phyloP scores from a whole-genome alignment of 2,888 invertebrate genomes.

The Exephanes ischioxanthus region DNA sequence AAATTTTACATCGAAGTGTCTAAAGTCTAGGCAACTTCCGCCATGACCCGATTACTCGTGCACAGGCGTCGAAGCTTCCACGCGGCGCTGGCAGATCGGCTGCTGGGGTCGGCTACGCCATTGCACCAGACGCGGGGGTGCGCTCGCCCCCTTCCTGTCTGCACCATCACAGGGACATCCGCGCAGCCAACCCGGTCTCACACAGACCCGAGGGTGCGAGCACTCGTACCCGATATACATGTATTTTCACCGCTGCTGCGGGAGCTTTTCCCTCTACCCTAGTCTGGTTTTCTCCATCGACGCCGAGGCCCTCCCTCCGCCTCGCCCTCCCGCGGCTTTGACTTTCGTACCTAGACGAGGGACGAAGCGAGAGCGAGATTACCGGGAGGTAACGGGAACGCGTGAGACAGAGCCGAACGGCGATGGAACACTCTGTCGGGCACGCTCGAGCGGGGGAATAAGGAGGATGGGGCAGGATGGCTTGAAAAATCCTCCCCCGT shows the following conservation, averaged over 20 bases:
- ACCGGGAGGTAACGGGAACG: constrained; percentile 19
- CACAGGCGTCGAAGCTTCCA: constrained; percentile 44
- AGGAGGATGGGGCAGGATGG: not conserved
- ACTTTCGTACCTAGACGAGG: constrained; percentile 47
- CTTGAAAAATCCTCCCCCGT: constrained; percentile 38
- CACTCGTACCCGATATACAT: constrained; percentile 68
- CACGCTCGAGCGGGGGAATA: constrained; percentile 39
- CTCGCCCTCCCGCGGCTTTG: constrained; percentile 29
- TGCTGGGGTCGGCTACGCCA: constrained; percentile 76
- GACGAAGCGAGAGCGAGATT: constrained; percentile 20
- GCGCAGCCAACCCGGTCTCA: constrained; percentile 72
- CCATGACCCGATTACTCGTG: constrained; percentile 69
- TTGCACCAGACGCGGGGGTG: constrained; percentile 80
- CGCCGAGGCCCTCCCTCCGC: constrained; percentile 17
- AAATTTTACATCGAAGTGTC: constrained; percentile 4
- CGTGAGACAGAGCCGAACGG: constrained; percentile 37
- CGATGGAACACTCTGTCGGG: constrained; percentile 59
- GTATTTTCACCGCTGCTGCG: constrained; percentile 18
- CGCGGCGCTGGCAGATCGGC: constrained; percentile 42
- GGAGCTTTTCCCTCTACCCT: constrained; percentile 70
- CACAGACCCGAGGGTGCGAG: constrained; percentile 73
- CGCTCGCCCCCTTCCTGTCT: constrained; percentile 82
- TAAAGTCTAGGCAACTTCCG: constrained; percentile 55
- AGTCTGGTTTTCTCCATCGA: constrained; percentile 62
- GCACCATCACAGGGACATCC: constrained; percentile 78